Evolutionary conservation across 2,888 invertebrate species (phyloP).

Genomic region (Helobdella robusta): DNA sequence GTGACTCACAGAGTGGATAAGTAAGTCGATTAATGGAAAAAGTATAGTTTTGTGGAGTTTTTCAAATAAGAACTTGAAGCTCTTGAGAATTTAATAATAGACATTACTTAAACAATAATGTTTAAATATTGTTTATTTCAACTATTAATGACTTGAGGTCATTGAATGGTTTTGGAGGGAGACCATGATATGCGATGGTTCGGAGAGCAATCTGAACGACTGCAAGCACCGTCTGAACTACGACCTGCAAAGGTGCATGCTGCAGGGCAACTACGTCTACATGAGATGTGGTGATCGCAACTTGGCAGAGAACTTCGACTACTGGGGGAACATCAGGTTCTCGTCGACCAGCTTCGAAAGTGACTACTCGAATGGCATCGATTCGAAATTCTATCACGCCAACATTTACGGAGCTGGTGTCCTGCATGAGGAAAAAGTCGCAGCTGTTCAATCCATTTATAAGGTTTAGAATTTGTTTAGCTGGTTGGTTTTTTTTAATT

Average conservation of each 20-base stretch:
- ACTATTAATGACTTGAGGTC: too few relatives aligned
- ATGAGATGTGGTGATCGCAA: conserved; percentile 67
- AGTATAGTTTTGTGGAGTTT: too few relatives aligned
- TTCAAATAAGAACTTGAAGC: too few relatives aligned
- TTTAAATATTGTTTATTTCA: too few relatives aligned
- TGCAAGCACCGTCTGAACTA: conserved; percentile 70
- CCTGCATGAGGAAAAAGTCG: conserved; percentile 84
- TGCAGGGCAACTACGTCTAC: conserved; percentile 76
- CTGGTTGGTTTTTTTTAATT: neutral
- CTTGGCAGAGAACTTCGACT: conserved; percentile 38
- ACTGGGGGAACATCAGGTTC: conserved; percentile 87
- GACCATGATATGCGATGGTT: conserved; percentile 47
- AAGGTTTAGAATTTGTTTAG: neutral
- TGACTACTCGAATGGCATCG: conserved; percentile 49
- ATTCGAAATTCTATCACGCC: conserved; percentile 64
- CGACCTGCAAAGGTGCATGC: conserved; percentile 56
- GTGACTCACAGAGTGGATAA: too few relatives aligned
- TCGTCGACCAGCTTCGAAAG: conserved; percentile 81
- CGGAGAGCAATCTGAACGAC: conserved; percentile 49
- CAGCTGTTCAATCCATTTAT: conserved; percentile 73
- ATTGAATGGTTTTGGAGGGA: conserved; percentile 44
- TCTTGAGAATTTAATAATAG: too few relatives aligned
- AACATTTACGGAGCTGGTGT: conserved; percentile 86
- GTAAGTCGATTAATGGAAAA: too few relatives aligned
- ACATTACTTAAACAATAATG: too few relatives aligned